Evolutionary conservation across 92 coral and sea anemone genomes (phyloP), one percentile per base, ranked within the genome.

Genomic region (Umimayanthus chanpuru): DNA sequence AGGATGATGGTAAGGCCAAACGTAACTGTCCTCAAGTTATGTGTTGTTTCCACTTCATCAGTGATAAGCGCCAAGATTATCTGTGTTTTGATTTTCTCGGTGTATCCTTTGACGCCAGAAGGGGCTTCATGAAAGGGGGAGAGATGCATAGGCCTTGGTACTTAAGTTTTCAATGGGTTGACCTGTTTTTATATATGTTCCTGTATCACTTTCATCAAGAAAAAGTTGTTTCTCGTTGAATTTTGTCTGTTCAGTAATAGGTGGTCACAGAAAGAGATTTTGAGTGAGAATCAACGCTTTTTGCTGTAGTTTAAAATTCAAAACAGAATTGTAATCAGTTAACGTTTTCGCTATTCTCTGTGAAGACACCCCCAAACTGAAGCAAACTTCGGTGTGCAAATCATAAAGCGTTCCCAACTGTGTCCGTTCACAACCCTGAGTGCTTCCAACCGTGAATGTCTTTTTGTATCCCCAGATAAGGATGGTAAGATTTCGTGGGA

Each of bases 401-500:
- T n/a, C 7, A 9, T 68, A n/a, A n/a, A 9, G 26, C 14, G 25
- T 68, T 3, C 26, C 2, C 74, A 25, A 68, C 14, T 68, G 74
- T 68, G 18, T 68, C 30, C 0, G 10, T 26, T 26, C 2, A 23
- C 28, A 32, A 28, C 36, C 20, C 9, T 12, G 30, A 41, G 20
- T 18, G 21, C 23, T 49, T 14, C 47, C 29, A 32, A 12, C 39
- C 26, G 38, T 56, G 80, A 30, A 53, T 36, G 28, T 49, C 6
- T 40, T 66, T 65, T 20, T 11, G 20, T 38, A 9, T 41, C 11
- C 21, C 12, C 85, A 95, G 98, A 93, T 90, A 95, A 95, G 79
- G 98, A 95, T 76, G 98, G 96, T 28, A 95, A 95, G 80, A 92
- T 95, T 1, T 95, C 98, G 40, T 95, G 98, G 98, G 98, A 95